phyloP scores from a whole-genome alignment of 1,140 invertebrate genomes.

The Drosophila orosa region DNA sequence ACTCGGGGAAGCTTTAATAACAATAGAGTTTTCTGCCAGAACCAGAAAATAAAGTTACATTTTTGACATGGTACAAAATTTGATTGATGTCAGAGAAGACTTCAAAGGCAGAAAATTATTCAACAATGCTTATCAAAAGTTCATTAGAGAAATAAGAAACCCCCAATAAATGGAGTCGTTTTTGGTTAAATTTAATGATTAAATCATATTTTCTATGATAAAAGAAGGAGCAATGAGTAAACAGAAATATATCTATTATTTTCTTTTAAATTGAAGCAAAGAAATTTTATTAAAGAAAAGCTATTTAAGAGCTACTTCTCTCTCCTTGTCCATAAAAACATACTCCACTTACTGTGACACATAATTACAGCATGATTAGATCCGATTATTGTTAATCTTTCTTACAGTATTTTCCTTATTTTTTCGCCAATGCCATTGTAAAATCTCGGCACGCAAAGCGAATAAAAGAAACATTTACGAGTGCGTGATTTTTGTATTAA shows the following conservation, averaged over 20 bases:
- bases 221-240: background rate
- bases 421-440: slow-evolving; percentile 37
- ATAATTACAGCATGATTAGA: slow-evolving; percentile 61
- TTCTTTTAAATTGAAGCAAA: background rate
- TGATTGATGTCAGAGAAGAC: background rate
- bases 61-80: background rate
- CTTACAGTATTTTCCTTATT: slow-evolving; percentile 25
- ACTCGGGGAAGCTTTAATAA: background rate
- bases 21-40: background rate
- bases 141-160: background rate
- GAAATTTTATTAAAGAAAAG: background rate
- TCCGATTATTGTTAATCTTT: slow-evolving; percentile 44
- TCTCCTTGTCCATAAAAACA: background rate
- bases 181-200: too few species aligned
- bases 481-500: slow-evolving; percentile 75
- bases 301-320: background rate
- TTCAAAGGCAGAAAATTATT: background rate
- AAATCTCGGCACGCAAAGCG: slow-evolving; percentile 66
- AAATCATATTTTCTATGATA: too few species aligned
- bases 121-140: background rate
- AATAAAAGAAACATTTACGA: slow-evolving; percentile 67
- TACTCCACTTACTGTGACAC: slow-evolving; percentile 18
- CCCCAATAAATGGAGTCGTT: background rate
- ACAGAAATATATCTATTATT: background rate
- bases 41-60: background rate